A percentile compares a stretch with the other conserved stretches of the same genome.
These are phyloP conservation scores for Pyrgilauda ruficollis DNA, from an alignment of 2,113 vertebrate species.

Conservation along the genomic window DNA sequence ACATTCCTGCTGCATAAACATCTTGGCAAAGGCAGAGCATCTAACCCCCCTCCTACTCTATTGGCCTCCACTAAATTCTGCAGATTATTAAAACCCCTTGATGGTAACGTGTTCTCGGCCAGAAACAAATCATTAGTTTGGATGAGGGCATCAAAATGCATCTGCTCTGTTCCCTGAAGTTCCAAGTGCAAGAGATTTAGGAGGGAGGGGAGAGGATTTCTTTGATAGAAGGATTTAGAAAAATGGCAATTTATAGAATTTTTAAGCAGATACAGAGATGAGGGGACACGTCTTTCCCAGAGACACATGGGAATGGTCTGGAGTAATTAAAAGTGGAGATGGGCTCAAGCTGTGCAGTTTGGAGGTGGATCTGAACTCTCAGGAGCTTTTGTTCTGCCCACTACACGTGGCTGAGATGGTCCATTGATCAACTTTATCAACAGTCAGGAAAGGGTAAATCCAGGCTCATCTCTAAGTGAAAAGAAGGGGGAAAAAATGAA, in stretches of 20 bases:
- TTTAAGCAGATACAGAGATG: slow-evolving; percentile 5
- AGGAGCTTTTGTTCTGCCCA: background rate
- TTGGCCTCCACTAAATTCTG: slow-evolving; percentile 65
- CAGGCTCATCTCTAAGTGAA: background rate
- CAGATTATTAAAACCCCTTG: slow-evolving; percentile 58
- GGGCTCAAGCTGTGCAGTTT: slow-evolving; percentile 38
- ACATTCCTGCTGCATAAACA: slow-evolving; percentile 75
- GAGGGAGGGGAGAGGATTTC: slow-evolving; percentile 20
- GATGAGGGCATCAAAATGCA: slow-evolving; percentile 64
- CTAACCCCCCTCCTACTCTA: slow-evolving; percentile 63
- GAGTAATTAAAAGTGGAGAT: slow-evolving; percentile 39
- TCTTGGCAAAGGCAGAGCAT: slow-evolving; percentile 68
- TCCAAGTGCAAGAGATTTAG: slow-evolving; percentile 36
- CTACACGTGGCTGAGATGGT: background rate
- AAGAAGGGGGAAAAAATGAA: background rate
- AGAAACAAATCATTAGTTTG: slow-evolving; percentile 76
- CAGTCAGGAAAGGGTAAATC: background rate
- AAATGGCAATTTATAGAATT: background rate
- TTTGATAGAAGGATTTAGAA: slow-evolving; percentile 35
- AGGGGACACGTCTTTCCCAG: background rate
- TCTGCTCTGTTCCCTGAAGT: slow-evolving; percentile 55
- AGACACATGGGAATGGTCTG: slow-evolving; percentile 25
- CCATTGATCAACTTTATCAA: background rate
- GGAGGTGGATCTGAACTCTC: background rate
- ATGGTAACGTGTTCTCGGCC: slow-evolving; percentile 68